Evolutionary conservation across 1,140 invertebrate species (phyloP).

Genomic region (Scaptodrosophila lebanonensis): DNA sequence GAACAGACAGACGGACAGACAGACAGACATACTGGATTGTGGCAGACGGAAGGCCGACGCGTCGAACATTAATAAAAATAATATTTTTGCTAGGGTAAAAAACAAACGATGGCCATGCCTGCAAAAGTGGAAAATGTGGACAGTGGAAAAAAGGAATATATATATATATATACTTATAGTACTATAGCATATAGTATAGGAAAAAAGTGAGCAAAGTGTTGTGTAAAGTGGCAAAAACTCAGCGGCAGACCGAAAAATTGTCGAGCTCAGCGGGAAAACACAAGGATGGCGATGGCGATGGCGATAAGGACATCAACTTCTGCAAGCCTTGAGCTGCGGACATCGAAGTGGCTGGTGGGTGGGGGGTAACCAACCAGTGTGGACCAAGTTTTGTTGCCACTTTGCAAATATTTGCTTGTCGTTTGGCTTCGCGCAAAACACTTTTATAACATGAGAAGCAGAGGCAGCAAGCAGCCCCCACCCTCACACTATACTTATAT

Average conservation of each 20-base stretch:
- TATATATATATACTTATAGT: too few species aligned
- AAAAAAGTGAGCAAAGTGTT: conserved; percentile 18
- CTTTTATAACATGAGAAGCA: conserved; percentile 37
- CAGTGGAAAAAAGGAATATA: too few species aligned
- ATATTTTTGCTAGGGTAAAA: conserved; percentile 50
- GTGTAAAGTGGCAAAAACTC: conserved; percentile 35
- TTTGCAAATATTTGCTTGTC: conserved; percentile 68
- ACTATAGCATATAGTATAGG: too few species aligned
- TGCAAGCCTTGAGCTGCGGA: background rate
- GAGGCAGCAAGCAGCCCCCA: conserved; percentile 13
- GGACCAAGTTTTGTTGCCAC: conserved; percentile 64
- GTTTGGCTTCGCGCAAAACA: conserved; percentile 53
- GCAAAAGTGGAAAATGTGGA: too few species aligned
- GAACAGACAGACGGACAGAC: background rate
- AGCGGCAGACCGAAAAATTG: conserved; percentile 37
- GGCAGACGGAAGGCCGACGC: conserved; percentile 40
- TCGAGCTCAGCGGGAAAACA: conserved; percentile 51
- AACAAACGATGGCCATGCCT: conserved; percentile 1
- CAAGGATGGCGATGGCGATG: too few species aligned
- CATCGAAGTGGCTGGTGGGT: background rate
- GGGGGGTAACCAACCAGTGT: too few species aligned
- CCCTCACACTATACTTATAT: background rate
- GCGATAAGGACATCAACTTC: conserved; percentile 1
- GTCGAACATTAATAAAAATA: conserved; percentile 66
- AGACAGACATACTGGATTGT: conserved; percentile 15